Evolutionary conservation across 2,888 invertebrate species (phyloP).

Genomic region (Onthophagus sagittarius): DNA sequence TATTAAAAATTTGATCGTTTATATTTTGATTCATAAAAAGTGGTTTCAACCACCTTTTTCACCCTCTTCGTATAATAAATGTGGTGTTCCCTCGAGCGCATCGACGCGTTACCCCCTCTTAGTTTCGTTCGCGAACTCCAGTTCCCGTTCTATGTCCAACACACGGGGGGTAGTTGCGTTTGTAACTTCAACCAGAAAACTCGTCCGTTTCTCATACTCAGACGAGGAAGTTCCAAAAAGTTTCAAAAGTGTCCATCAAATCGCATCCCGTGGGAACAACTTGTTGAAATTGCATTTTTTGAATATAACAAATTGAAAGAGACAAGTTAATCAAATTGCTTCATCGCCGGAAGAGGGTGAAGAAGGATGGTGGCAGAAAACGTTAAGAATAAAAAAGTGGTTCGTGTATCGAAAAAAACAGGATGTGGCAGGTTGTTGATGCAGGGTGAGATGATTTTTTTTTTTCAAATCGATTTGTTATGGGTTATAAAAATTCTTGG

Average conservation of each 20-base stretch:
- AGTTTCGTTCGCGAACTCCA: neutral
- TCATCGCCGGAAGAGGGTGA: neutral
- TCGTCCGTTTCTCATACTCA: neutral
- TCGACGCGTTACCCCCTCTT: slow-evolving; percentile 8
- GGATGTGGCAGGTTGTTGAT: neutral
- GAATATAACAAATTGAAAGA: neutral
- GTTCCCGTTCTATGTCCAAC: neutral
- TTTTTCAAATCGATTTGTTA: neutral
- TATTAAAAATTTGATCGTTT: no score
- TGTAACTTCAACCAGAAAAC: neutral
- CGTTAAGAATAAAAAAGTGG: slow-evolving; percentile 1
- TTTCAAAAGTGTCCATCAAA: neutral
- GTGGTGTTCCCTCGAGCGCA: neutral
- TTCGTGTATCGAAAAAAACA: neutral
- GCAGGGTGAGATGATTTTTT: slow-evolving; percentile 8
- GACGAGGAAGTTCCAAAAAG: neutral
- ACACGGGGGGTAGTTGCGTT: neutral
- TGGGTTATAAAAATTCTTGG: neutral
- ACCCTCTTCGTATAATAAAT: neutral
- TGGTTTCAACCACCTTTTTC: neutral
- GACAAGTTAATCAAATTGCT: neutral
- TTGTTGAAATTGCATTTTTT: neutral
- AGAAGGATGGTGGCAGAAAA: slow-evolving; percentile 2
- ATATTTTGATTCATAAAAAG: neutral
- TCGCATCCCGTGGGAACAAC: neutral